Conservation (phyloP, 2,888 invertebrate species). For the Acholoe squamosa region DNA sequence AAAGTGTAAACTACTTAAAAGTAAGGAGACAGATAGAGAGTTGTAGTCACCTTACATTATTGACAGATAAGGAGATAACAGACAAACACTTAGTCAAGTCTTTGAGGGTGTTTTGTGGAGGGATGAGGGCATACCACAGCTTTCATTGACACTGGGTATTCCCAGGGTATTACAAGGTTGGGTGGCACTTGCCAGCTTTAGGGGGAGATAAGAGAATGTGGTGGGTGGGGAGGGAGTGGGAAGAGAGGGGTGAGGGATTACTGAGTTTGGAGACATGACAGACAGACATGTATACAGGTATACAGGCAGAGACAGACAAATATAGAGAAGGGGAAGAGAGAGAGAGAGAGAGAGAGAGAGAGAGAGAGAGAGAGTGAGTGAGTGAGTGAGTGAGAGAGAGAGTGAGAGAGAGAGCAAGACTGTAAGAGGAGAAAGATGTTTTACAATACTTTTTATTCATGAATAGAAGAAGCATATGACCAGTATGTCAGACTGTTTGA, state of each 20-base stretch:
- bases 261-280: background rate
- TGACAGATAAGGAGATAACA: background rate
- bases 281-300: no score
- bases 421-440: no score
- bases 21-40: background rate
- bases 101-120: slow-evolving; percentile 39
- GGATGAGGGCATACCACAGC: slow-evolving; percentile 6
- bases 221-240: background rate
- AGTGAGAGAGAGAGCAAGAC: no score
- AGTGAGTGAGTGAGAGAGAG: no score
- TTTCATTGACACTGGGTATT: slow-evolving; percentile 13
- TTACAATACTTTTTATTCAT: no score
- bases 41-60: slow-evolving; percentile 37
- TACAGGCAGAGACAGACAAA: no score
- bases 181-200: background rate
- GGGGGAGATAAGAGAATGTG: background rate
- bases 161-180: slow-evolving; percentile 6
- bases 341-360: no score
- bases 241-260: background rate
- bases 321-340: no score
- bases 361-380: no score
- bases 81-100: slow-evolving; percentile 10
- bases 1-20: slow-evolving; percentile 44
- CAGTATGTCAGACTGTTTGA: no score
- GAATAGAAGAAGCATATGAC: no score